Conservation (phyloP, 2,888 invertebrate genomes). For the Ophion slaviceki region DNA sequence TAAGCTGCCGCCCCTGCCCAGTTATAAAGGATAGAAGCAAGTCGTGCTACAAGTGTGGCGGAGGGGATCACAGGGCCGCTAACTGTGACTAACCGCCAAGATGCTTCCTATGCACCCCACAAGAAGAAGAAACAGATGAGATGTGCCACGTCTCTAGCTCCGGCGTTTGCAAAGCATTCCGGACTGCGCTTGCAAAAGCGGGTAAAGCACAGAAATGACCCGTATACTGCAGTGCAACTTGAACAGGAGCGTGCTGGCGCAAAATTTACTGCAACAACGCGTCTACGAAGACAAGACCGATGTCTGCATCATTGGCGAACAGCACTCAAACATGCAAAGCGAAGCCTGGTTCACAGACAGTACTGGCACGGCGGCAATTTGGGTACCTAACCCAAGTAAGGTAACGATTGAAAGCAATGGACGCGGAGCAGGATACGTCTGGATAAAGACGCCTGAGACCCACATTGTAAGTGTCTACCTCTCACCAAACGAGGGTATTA, state of each 20-base stretch:
- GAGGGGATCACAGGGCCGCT: constrained; percentile 30
- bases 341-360: constrained; percentile 32
- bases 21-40: constrained; percentile 12
- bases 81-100: constrained; percentile 23
- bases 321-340: constrained; percentile 31
- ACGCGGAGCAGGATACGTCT: constrained; percentile 52
- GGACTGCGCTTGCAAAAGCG: constrained; percentile 26
- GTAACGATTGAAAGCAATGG: not conserved
- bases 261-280: constrained; percentile 30
- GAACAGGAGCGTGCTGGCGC: constrained; percentile 36
- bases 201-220: constrained; percentile 25
- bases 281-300: constrained; percentile 36
- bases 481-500: constrained; percentile 51
- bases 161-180: constrained; percentile 32
- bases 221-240: constrained; percentile 51
- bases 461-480: constrained; percentile 61
- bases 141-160: constrained; percentile 5
- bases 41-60: constrained; percentile 41
- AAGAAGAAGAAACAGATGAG: not conserved
- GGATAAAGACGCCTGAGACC: constrained; percentile 13
- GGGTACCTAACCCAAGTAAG: constrained; percentile 11
- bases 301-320: constrained; percentile 54
- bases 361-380: constrained; percentile 45
- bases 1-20: constrained; percentile 5
- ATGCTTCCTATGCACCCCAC: constrained; percentile 23